These are phyloP conservation scores for Elmis aenea DNA, from an alignment of 2,888 invertebrate species.

Conservation along the genomic window DNA sequence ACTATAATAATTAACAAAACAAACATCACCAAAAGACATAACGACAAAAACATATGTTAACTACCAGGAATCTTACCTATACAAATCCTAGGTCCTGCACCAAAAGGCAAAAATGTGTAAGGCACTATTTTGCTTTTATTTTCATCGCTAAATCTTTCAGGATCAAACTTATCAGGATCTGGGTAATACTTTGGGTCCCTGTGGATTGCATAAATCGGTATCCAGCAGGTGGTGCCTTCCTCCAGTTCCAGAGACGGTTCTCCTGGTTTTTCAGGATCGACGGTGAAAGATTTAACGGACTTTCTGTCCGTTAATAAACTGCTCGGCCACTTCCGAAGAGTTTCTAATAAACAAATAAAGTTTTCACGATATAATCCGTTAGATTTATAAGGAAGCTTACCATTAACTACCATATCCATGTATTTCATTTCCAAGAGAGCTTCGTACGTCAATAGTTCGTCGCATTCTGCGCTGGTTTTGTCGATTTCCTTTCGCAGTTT, in stretches of 20 bases:
- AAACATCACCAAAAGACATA: too few relatives aligned
- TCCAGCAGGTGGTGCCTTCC: too few relatives aligned
- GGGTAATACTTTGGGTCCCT: constrained; percentile 31
- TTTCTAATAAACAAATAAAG: constrained; percentile 35
- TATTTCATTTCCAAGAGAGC: constrained; percentile 45
- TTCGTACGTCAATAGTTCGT: constrained; percentile 47
- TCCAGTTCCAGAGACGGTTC: too few relatives aligned
- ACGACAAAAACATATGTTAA: too few relatives aligned
- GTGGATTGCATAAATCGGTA: constrained; percentile 32
- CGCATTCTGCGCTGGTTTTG: constrained; percentile 28
- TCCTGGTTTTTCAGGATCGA: constrained; percentile 17
- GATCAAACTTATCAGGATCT: constrained; percentile 36
- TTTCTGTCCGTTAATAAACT: constrained; percentile 23
- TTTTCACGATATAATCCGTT: too few relatives aligned
- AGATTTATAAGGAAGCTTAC: constrained; percentile 34
- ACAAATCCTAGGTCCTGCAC: constrained; percentile 57
- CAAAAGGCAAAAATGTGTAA: constrained; percentile 39
- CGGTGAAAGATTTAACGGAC: constrained; percentile 26
- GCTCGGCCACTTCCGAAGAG: constrained; percentile 34
- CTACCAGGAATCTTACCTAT: constrained; percentile 55
- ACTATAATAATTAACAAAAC: too few relatives aligned
- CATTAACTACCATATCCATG: constrained; percentile 55
- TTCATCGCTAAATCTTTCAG: too few relatives aligned
- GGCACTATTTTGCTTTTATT: constrained; percentile 45
- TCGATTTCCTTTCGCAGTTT: constrained; percentile 53